These are phyloP conservation scores for Drosophila lacteicornis DNA, from an alignment of 1,140 invertebrate species.

Conservation along the genomic window DNA sequence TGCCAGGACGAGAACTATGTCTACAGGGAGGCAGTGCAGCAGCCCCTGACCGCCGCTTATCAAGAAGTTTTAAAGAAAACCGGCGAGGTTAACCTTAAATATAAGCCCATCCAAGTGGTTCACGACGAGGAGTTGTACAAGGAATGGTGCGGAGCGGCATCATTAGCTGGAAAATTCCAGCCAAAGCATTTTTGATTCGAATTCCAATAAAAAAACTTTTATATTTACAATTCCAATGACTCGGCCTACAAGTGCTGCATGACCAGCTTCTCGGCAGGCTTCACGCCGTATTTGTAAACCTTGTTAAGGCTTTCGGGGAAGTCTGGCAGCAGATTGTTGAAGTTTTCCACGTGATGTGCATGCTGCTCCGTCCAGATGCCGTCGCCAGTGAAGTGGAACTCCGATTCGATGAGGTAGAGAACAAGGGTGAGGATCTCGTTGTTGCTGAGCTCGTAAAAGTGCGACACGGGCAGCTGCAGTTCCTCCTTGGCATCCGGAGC, in stretches of 20 bases:
- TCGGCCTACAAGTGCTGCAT: slow-evolving; percentile 48
- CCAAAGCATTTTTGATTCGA: background rate
- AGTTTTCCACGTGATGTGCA: slow-evolving; percentile 79
- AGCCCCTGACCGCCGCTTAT: slow-evolving; percentile 66
- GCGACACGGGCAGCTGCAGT: slow-evolving; percentile 54
- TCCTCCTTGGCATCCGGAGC: slow-evolving; percentile 59
- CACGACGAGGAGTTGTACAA: slow-evolving; percentile 32
- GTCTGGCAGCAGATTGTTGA: slow-evolving; percentile 79
- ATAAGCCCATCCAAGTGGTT: slow-evolving; percentile 26
- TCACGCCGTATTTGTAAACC: slow-evolving; percentile 80
- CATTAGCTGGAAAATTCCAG: background rate
- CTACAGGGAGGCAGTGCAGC: slow-evolving; percentile 54
- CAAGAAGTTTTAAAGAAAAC: slow-evolving; percentile 61
- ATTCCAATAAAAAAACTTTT: slow-evolving; percentile 17
- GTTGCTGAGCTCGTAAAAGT: slow-evolving; percentile 52
- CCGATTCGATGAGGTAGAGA: slow-evolving; percentile 84
- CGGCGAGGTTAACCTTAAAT: slow-evolving; percentile 42
- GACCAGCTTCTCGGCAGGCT: slow-evolving; percentile 56
- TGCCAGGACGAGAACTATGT: slow-evolving; percentile 52
- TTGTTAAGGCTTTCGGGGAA: slow-evolving; percentile 81
- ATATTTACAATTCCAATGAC: slow-evolving; percentile 26
- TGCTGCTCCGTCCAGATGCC: slow-evolving; percentile 85
- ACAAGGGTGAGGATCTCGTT: slow-evolving; percentile 77
- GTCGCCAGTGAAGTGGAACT: slow-evolving; percentile 85
- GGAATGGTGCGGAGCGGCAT: background rate